These are phyloP conservation scores for Drosophila koepferae DNA, from an alignment of 2,888 invertebrate genomes.

Conservation along the genomic window DNA sequence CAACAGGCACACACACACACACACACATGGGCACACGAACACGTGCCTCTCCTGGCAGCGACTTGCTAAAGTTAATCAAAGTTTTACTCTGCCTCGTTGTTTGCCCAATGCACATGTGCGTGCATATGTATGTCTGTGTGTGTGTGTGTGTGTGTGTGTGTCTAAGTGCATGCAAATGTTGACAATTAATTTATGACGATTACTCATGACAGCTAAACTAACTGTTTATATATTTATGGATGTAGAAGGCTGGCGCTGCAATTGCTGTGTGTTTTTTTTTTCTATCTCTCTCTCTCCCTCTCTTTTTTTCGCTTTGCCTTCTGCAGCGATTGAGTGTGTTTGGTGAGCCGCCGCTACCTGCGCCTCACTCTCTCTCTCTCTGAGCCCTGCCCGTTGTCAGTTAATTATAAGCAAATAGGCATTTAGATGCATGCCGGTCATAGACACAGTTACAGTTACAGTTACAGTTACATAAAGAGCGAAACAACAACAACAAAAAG, in stretches of 20 bases:
- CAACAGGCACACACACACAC: background rate
- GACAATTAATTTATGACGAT: slow-evolving; percentile 84
- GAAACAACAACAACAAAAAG: background rate
- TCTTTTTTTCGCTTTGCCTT: too few species aligned
- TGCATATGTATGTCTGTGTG: slow-evolving; percentile 16
- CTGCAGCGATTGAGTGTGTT: slow-evolving; percentile 14
- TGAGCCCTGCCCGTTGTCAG: slow-evolving; percentile 23
- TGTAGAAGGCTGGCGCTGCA: slow-evolving; percentile 37
- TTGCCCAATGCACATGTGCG: slow-evolving; percentile 48
- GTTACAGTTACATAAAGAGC: background rate
- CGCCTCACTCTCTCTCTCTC: background rate
- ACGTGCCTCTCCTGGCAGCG: background rate
- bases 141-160: slow-evolving; percentile 39
- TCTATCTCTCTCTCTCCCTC: background rate
- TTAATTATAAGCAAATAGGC: slow-evolving; percentile 68
- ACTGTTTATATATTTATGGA: slow-evolving; percentile 67
- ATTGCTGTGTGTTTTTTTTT: slow-evolving; percentile 2
- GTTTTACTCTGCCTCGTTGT: slow-evolving; percentile 51
- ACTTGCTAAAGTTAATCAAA: slow-evolving; percentile 59
- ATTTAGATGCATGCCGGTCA: slow-evolving; percentile 45
- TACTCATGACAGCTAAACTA: slow-evolving; percentile 83
- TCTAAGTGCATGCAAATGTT: slow-evolving; percentile 82
- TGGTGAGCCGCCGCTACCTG: background rate
- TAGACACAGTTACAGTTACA: background rate
- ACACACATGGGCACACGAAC: background rate